Conservation (phyloP, 2,888 invertebrate species). For the Kuschelorhynchus macadamiae region DNA sequence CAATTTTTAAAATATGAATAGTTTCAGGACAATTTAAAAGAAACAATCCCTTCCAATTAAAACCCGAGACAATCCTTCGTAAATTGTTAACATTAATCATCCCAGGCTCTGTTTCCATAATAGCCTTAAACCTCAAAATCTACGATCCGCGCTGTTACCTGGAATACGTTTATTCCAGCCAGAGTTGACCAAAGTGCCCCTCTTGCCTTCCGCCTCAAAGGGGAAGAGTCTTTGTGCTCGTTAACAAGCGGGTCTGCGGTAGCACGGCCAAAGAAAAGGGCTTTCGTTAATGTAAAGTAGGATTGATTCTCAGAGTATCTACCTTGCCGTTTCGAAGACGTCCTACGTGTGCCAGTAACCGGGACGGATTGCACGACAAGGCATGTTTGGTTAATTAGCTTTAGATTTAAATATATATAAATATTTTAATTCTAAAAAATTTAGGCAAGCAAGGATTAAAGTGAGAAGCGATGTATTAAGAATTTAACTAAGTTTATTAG, state of each 20-base stretch:
- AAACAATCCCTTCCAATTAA: background rate
- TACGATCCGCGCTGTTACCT: conserved; percentile 38
- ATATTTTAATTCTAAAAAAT: too few relatives aligned
- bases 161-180: conserved; percentile 46
- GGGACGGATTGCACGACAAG: conserved; percentile 29
- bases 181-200: conserved; percentile 47
- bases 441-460: too few relatives aligned
- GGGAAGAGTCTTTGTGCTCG: conserved; percentile 41
- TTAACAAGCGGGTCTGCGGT: conserved; percentile 59
- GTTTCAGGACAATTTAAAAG: too few relatives aligned
- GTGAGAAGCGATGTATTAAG: too few relatives aligned
- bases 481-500: too few relatives aligned
- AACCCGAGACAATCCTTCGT: conserved; percentile 6
- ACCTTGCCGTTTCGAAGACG: conserved; percentile 51
- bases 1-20: too few relatives aligned
- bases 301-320: conserved; percentile 60
- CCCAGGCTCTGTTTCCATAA: conserved; percentile 29
- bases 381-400: too few relatives aligned
- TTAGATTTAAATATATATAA: too few relatives aligned
- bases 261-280: conserved; percentile 59
- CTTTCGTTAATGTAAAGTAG: conserved; percentile 63
- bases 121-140: conserved; percentile 43
- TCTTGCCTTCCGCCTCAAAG: background rate
- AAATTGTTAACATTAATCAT: conserved; percentile 34
- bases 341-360: conserved; percentile 39